Evolutionary conservation across 2,888 invertebrate genomes (phyloP), one percentile per base, ranked within the genome.

Genomic region (Mimumesa dahlbomi): DNA sequence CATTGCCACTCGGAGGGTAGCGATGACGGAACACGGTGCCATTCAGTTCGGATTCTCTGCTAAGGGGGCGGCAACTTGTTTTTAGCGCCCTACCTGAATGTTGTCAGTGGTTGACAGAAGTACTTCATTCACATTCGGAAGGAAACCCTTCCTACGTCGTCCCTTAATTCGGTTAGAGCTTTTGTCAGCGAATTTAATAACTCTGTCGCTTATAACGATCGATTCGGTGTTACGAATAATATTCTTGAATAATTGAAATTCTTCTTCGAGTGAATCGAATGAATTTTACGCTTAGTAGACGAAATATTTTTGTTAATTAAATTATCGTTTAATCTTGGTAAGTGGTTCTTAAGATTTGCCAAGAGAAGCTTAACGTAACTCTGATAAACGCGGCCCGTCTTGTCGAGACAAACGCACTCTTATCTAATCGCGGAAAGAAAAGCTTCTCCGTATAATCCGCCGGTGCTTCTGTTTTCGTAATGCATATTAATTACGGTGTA

Each of bases 21-120:
- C 21, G 73, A 69, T 69, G 74, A 69, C 69, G 49, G 63, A 69
- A 43, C 58, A 59, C n/a, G n/a, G n/a, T n/a, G 49, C 74, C 69
- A 40, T 69, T 54, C 63, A 45, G 34, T 50, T 34, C 58, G 50
- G 34, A 50, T 69, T 56, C 56, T 42, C 18, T 16, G 54, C 43
- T 45, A 19, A 38, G 13, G 25, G 36, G 34, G 69, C 59, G 62
- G 53, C 49, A 59, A 38, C 46, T 53, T 63, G 68, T 52, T 73
- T 58, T 31, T 54, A 36, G 48, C 74, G 18, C 50, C 58, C 62
- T 29, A 58, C 53, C 38, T 73, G 46, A 57, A 29, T 45, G 61
- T 61, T 46, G 58, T 29, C 46, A 54, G 58, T 54, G 56, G 59
- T 63, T 46, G 46, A 58, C 68, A 46, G 43, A 38, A 36, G 52